Evolutionary conservation across 2,888 invertebrate genomes (phyloP).

Genomic region (Anthophora plumipes): DNA sequence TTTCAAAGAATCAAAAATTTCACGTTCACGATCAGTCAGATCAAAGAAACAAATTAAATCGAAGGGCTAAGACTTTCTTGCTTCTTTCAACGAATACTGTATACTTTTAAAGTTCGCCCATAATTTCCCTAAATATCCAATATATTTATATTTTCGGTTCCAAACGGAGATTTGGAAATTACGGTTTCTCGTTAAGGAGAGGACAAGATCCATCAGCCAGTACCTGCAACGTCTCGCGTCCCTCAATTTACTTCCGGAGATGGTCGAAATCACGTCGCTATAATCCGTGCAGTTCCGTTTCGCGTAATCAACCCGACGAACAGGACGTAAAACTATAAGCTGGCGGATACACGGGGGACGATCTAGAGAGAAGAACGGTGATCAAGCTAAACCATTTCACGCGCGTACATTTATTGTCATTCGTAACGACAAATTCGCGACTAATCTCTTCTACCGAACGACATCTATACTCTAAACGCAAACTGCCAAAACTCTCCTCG

Average conservation of each 20-base stretch:
- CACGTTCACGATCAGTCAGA: too few species aligned
- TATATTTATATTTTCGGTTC: too few species aligned
- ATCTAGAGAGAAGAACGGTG: background rate
- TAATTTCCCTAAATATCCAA: too few species aligned
- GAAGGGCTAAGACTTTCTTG: too few species aligned
- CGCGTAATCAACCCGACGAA: background rate
- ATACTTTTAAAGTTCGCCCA: too few species aligned
- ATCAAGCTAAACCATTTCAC: slow-evolving; percentile 6
- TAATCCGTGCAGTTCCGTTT: background rate
- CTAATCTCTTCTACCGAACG: slow-evolving; percentile 20
- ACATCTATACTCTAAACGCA: background rate
- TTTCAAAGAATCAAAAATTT: too few species aligned
- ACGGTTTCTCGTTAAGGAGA: too few species aligned
- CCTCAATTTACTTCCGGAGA: background rate
- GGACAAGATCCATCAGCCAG: too few species aligned
- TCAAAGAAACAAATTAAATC: too few species aligned
- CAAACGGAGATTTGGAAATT: too few species aligned
- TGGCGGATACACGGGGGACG: slow-evolving; percentile 6
- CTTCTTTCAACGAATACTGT: too few species aligned
- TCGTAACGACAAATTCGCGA: slow-evolving; percentile 12
- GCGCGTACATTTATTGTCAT: slow-evolving; percentile 11
- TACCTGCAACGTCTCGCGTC: too few species aligned
- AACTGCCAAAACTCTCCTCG: slow-evolving; percentile 22
- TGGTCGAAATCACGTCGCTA: slow-evolving; percentile 2
- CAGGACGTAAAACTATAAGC: slow-evolving; percentile 11